Evolutionary conservation across 53 echinoderm and acorn worm genomes (phyloP), one percentile per base, ranked within the genome.

Genomic region (Echinarachnius parma): DNA sequence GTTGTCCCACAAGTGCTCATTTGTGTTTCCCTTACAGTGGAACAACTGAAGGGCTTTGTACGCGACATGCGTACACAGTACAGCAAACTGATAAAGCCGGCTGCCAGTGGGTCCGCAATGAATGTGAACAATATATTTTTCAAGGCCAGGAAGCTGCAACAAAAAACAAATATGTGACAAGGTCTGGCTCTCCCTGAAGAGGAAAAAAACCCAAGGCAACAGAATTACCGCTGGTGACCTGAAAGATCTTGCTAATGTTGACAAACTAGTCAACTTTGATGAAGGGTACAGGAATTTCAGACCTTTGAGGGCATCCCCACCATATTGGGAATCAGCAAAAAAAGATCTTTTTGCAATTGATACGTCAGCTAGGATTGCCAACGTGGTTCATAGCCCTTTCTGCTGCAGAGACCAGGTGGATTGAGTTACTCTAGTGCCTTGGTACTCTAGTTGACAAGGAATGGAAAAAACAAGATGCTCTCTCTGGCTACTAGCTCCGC

Each of bases 331-430:
- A 47, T 30, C 45, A 70, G 14, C 77, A 55, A 80, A 80, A 48
- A 79, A 67, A 46, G 77, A 86, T 29, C 63, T 87, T 3, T 78
- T 87, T 70, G 78, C 82, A 15, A 87, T n/a, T 87, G 87, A 77
- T 87, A 19, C 49, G 81, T 0, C 81, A 86, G 45, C 28, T 86
- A 0, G 81, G 86, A 39, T 75, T 86, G 32, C 86, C 86, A 37
- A 39, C 42, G 13, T 39, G 42, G 42, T 39, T 39, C 42, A 39
- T 39, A 9, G 13, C 42, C 13, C 42, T 39, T 13, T 39, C 42
- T 9, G 42, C 42, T 39, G 42, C 42, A 39, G 42, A 39, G 13
- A 39, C 42, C 42, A 39, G 42, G 42, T 39, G 42, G 42, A 39
- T 13, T 39, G 42, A 39, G 13, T 13, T 39, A 7, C 42, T 39